These are phyloP conservation scores for Muscina levida DNA, from an alignment of 2,888 invertebrate species.

Conservation along the genomic window DNA sequence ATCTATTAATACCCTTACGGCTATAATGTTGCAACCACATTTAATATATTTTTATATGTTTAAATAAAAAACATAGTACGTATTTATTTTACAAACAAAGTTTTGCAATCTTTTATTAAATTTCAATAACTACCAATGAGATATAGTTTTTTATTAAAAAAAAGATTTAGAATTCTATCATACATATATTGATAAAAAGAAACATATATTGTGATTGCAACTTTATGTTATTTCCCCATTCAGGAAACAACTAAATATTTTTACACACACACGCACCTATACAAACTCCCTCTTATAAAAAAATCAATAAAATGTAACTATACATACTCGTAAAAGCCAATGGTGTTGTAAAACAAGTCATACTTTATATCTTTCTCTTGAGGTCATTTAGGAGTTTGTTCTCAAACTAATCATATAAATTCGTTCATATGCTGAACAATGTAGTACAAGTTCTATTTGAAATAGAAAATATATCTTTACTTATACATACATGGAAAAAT, in stretches of 20 bases:
- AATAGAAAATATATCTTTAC: neutral
- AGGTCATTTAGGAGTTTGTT: slow-evolving; percentile 9
- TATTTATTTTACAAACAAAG: neutral
- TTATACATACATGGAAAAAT: slow-evolving; percentile 22
- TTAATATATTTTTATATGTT: too few species aligned
- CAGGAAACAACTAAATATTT: neutral
- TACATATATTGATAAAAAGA: neutral
- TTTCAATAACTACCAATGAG: neutral
- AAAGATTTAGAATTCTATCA: neutral
- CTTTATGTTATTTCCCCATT: neutral
- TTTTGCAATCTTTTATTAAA: neutral
- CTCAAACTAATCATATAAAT: slow-evolving; percentile 3
- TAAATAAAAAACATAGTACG: too few species aligned
- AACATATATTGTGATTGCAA: slow-evolving; percentile 6
- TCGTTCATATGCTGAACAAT: neutral
- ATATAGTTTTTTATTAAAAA: neutral
- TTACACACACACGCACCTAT: neutral
- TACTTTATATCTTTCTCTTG: slow-evolving; percentile 25
- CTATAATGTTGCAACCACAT: too few species aligned
- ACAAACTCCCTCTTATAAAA: neutral
- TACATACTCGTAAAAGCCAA: too few species aligned
- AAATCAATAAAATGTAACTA: too few species aligned
- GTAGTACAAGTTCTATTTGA: neutral
- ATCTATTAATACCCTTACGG: too few species aligned
- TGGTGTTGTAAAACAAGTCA: slow-evolving; percentile 19